A percentile compares a stretch with the other conserved stretches of the same genome.
Conservation (phyloP, 2,113 vertebrate genomes). For the Hippocampus guttulatus region DNA sequence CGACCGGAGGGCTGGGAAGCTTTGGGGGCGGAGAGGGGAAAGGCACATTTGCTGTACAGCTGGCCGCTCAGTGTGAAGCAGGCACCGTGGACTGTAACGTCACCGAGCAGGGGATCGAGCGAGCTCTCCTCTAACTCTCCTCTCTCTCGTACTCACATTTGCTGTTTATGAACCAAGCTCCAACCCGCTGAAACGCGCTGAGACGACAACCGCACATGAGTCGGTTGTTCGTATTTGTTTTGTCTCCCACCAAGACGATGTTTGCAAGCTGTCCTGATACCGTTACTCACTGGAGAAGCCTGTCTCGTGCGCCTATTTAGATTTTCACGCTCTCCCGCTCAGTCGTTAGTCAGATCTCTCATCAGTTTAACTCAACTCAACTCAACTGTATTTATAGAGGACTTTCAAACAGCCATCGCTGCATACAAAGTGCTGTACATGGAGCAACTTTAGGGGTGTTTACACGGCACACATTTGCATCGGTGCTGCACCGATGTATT, state of each 20-base stretch:
- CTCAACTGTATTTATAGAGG: no score
- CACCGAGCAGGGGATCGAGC: conserved; percentile 88
- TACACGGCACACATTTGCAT: no score
- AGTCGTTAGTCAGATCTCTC: conserved; percentile 14
- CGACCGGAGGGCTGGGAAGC: conserved; percentile 80
- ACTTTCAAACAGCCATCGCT: no score
- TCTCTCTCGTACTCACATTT: conserved; percentile 31
- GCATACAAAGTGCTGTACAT: no score
- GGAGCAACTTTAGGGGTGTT: no score
- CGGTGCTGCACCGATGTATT: no score
- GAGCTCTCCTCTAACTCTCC: conserved; percentile 81
- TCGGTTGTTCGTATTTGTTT: conserved; percentile 47
- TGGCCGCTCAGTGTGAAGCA: conserved; percentile 98
- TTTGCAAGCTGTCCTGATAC: background rate
- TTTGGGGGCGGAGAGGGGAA: conserved; percentile 70
- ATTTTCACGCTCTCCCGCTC: conserved; percentile 5
- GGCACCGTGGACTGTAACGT: conserved; percentile 90
- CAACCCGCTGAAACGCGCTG: conserved; percentile 40
- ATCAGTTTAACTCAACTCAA: conserved; percentile 7
- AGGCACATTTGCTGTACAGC: conserved; percentile 99
- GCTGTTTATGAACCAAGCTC: conserved; percentile 36
- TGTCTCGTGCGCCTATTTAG: background rate
- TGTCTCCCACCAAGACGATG: background rate
- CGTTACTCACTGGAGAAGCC: background rate
- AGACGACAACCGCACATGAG: conserved; percentile 45